A percentile compares a stretch with the other conserved stretches of the same genome.
These are phyloP conservation scores for Colletes gigas DNA, from an alignment of 1,140 invertebrate genomes.

Conservation along the genomic window DNA sequence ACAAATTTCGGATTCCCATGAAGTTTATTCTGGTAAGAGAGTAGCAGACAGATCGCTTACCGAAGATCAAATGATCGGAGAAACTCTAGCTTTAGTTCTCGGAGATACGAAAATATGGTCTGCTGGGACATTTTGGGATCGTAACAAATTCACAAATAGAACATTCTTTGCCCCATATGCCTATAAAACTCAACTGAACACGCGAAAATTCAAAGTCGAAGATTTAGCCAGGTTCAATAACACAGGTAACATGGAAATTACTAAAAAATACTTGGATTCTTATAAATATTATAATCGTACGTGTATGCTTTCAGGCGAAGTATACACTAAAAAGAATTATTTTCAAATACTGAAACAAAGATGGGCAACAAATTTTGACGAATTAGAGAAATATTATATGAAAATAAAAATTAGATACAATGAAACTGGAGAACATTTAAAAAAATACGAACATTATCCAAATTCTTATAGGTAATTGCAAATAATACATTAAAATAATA, in stretches of 20 bases:
- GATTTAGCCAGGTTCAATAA: conserved; percentile 91
- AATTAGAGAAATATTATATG: conserved; percentile 94
- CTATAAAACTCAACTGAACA: conserved; percentile 92
- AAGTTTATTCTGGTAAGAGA: conserved; percentile 95
- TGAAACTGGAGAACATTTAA: conserved; percentile 90
- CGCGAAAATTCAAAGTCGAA: conserved; percentile 92
- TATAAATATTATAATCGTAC: neutral
- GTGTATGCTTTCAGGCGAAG: conserved; percentile 82
- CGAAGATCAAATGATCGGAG: conserved; percentile 96
- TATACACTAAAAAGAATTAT: conserved; percentile 92
- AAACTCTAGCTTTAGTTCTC: conserved; percentile 94
- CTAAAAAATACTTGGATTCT: neutral
- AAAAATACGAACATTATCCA: conserved; percentile 95
- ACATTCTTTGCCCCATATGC: conserved; percentile 97
- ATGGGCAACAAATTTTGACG: conserved; percentile 96
- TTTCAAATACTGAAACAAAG: conserved; percentile 94
- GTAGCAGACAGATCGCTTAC: conserved; percentile 93
- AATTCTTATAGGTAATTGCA: conserved; percentile 87
- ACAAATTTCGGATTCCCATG: conserved; percentile 95
- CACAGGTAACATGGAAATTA: conserved; percentile 82
- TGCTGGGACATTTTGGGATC: conserved; percentile 96
- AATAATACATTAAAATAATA: conserved; percentile 11
- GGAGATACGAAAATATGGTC: conserved; percentile 96
- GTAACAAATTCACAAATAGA: conserved; percentile 96
- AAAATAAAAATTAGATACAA: conserved; percentile 96